These are phyloP conservation scores for Actinia equina DNA, from an alignment of 64 coral and sea anemone genomes.

Conservation along the genomic window DNA sequence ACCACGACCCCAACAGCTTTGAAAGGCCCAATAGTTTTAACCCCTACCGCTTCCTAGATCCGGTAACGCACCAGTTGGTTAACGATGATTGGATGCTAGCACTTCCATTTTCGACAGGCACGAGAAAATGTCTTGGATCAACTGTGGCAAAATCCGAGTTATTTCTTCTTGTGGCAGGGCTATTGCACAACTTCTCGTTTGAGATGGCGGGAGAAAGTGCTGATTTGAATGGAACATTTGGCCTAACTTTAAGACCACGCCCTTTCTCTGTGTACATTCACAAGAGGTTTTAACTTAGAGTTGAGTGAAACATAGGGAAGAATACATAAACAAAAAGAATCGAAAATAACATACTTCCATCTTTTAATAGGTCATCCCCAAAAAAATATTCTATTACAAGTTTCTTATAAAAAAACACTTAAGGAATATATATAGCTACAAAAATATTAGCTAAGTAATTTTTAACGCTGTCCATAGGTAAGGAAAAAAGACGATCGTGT, in stretches of 20 bases:
- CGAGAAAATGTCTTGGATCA: background rate
- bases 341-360: no score
- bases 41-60: conserved; percentile 7
- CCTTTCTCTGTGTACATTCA: background rate
- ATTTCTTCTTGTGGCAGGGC: background rate
- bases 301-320: background rate
- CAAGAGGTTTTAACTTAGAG: background rate
- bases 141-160: background rate
- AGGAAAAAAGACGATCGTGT: no score
- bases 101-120: background rate
- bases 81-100: background rate
- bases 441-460: no score
- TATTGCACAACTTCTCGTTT: background rate
- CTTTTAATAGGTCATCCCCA: no score
- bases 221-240: background rate
- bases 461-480: no score
- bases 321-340: background rate
- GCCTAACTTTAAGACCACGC: background rate
- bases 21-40: background rate
- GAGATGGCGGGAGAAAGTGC: background rate
- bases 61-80: background rate
- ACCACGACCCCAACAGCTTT: background rate
- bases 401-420: no score
- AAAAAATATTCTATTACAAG: no score
- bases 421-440: no score